Evolutionary conservation across 2,113 vertebrate species (phyloP), one percentile per base, ranked within the genome.

Genomic region (Syngnathoides biaculeatus): DNA sequence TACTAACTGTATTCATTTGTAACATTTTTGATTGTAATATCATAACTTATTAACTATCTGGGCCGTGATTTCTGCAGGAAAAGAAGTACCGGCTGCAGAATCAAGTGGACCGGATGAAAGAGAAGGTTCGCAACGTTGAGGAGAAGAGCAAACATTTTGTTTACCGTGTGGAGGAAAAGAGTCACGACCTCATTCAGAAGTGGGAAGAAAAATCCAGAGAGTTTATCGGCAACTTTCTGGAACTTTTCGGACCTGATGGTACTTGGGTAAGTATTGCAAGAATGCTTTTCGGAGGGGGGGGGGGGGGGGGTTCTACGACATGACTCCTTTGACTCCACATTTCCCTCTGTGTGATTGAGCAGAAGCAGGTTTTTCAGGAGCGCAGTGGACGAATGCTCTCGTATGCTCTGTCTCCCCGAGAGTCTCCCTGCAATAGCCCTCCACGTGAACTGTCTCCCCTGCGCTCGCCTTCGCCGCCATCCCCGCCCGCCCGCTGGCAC

Each of bases 321-420:
- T 63, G 15, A 47, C 42, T n/a, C n/a, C 19, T 47, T 30, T 45
- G 20, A 19, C n/a, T 26, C 14, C 61, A 12, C 42, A 15, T 38
- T 39, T 50, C 15, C 58, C 10, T 12, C 7, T 69, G 4, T 24
- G 13, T 24, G 13, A 56, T n/a, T 61, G 20, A 38, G 56, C 88
- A 98, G 96, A 98, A 98, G 90, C 96, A 97, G 90, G 95, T 98
- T 91, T 97, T 99, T 86, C 96, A 98, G 91, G 96, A 98, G 73
- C 91, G 96, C 71, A 97, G 97, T 0, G 95, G 95, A 12, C 93
- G 96, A 3, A 90, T 83, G 95, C 94, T 95, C 86, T 99, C 69
- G 93, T 90, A 99, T 87, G 95, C 96, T 15, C 86, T 98, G 64
- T 99, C 96, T 22, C 97, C 96, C 0, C 91, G 90, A 70, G 94